Percentiles rank a stretch among this genome's conserved stretches.
phyloP scores from a whole-genome alignment of 1,140 invertebrate species.

The Stegodyphus mimosarum region DNA sequence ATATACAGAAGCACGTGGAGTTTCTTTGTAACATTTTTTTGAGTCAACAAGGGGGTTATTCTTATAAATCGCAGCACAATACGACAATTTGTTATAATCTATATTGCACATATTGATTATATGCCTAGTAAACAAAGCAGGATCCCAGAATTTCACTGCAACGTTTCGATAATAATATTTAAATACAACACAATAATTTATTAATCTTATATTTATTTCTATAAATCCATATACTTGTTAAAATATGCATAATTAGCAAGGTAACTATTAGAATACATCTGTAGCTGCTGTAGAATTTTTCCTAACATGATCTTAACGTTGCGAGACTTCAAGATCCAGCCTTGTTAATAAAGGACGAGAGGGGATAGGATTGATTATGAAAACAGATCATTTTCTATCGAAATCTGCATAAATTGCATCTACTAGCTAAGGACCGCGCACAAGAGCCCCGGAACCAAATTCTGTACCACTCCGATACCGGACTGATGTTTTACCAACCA shows the following conservation, averaged over 20 bases:
- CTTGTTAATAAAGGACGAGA: constrained; percentile 22
- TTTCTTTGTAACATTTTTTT: constrained; percentile 30
- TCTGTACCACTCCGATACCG: constrained; percentile 42
- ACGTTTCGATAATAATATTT: background rate
- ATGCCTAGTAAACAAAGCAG: constrained; percentile 37
- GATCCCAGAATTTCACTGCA: constrained; percentile 16
- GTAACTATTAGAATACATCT: too few species aligned
- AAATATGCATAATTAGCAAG: too few species aligned
- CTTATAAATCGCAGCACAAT: constrained; percentile 55
- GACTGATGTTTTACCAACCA: constrained; percentile 23
- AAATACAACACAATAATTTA: background rate
- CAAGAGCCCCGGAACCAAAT: background rate
- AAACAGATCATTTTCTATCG: constrained; percentile 33
- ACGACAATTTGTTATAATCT: constrained; percentile 54
- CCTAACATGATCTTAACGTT: background rate
- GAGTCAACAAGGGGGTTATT: constrained; percentile 40
- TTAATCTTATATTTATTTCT: background rate
- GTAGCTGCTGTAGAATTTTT: background rate
- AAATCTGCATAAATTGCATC: constrained; percentile 4
- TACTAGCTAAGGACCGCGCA: constrained; percentile 3
- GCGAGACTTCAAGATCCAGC: constrained; percentile 42
- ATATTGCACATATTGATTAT: constrained; percentile 36
- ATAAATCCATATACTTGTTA: too few species aligned
- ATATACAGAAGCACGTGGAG: constrained; percentile 37
- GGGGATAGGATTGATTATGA: constrained; percentile 35